Percentiles rank a stretch among this genome's conserved stretches.
phyloP scores from a whole-genome alignment of 2,888 invertebrate species.

The Epinotia ramella region DNA sequence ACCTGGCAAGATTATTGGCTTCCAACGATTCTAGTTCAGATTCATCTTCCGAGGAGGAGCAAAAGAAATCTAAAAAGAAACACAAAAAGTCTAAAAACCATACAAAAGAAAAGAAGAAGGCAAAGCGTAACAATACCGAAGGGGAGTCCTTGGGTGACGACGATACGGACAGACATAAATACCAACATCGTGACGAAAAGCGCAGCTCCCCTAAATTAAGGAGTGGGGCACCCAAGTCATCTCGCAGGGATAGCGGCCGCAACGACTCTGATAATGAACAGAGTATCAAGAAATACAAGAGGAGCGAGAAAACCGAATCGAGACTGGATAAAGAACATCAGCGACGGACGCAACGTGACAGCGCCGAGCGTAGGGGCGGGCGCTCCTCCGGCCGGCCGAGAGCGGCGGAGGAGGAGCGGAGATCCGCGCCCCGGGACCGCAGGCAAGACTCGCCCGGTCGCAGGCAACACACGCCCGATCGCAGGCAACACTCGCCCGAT shows the following conservation, averaged over 20 bases:
- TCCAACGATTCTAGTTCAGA: constrained; percentile 69
- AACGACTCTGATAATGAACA: constrained; percentile 54
- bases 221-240: constrained; percentile 46
- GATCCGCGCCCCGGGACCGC: constrained; percentile 48
- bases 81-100: constrained; percentile 69
- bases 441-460: constrained; percentile 19
- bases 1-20: constrained; percentile 70
- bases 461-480: constrained; percentile 8
- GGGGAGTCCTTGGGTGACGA: constrained; percentile 18
- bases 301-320: constrained; percentile 80
- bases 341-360: constrained; percentile 5
- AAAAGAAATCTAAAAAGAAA: constrained; percentile 56
- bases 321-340: constrained; percentile 5
- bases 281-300: constrained; percentile 82
- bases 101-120: constrained; percentile 64
- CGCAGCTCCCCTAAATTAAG: constrained; percentile 46
- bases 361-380: constrained; percentile 12
- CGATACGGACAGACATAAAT: constrained; percentile 12
- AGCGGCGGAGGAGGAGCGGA: constrained; percentile 57
- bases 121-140: constrained; percentile 43
- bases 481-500: constrained; percentile 51
- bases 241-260: constrained; percentile 30
- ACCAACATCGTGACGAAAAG: constrained; percentile 50
- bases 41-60: constrained; percentile 59
- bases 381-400: constrained; percentile 50